Conservation (phyloP, 2,888 invertebrate genomes). For the Eupeodes latifasciatus region DNA sequence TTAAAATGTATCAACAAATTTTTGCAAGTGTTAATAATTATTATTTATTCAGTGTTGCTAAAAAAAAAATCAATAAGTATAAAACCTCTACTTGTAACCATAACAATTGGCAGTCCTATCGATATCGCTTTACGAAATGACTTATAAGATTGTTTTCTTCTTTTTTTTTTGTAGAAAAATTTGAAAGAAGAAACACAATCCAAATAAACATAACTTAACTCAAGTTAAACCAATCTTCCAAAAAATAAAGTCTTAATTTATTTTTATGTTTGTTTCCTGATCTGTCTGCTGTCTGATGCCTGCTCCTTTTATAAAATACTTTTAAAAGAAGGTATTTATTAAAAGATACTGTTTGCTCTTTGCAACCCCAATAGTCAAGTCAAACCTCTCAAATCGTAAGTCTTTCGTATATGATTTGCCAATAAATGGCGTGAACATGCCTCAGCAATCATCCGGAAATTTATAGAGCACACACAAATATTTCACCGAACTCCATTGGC, state of each 20-base stretch:
- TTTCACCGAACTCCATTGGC: constrained; percentile 25
- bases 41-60: too few relatives aligned
- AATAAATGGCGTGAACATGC: constrained; percentile 53
- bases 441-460: constrained; percentile 51
- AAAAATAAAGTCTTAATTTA: constrained; percentile 22
- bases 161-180: too few relatives aligned
- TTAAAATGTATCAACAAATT: too few relatives aligned
- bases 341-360: constrained; percentile 35
- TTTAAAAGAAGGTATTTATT: constrained; percentile 27
- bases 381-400: constrained; percentile 15
- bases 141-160: too few relatives aligned
- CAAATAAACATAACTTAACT: background rate
- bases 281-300: background rate
- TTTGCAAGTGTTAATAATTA: too few relatives aligned
- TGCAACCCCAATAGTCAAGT: constrained; percentile 29
- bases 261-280: constrained; percentile 10
- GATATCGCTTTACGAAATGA: too few relatives aligned
- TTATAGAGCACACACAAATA: constrained; percentile 53
- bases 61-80: too few relatives aligned
- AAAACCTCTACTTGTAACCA: too few relatives aligned
- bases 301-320: constrained; percentile 18
- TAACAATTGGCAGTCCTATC: too few relatives aligned
- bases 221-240: background rate
- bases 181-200: too few relatives aligned
- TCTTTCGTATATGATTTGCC: constrained; percentile 40